A percentile compares a stretch with the other conserved stretches of the same genome.
phyloP scores from a whole-genome alignment of 2,113 vertebrate species.

The Larimichthys crocea region DNA sequence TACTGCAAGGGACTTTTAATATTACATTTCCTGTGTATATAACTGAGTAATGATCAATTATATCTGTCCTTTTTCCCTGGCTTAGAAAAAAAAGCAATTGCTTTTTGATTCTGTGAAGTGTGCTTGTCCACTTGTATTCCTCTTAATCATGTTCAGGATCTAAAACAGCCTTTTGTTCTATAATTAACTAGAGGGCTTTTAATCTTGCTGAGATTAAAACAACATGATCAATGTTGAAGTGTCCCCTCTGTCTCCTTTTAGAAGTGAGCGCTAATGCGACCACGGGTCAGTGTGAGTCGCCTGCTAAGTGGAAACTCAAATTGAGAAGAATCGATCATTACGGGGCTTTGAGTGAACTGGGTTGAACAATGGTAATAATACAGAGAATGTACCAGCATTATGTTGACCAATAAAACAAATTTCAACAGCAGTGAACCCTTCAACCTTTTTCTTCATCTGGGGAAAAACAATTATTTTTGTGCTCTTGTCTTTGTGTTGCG shows the following conservation, averaged over 20 bases:
- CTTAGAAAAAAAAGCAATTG: not conserved
- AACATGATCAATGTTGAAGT: constrained; percentile 65
- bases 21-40: not conserved
- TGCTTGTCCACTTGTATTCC: constrained; percentile 33
- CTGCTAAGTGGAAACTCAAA: constrained; percentile 48
- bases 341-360: not conserved
- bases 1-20: no score
- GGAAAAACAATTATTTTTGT: not conserved
- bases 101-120: constrained; percentile 17
- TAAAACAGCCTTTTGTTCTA: constrained; percentile 65
- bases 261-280: constrained; percentile 49
- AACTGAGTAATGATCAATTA: not conserved
- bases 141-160: constrained; percentile 63
- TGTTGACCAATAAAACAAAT: not conserved
- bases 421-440: not conserved
- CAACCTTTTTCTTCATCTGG: not conserved
- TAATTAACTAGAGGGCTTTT: constrained; percentile 76
- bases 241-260: constrained; percentile 50
- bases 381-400: not conserved
- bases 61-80: not conserved
- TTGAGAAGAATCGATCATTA: constrained; percentile 53
- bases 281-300: constrained; percentile 24
- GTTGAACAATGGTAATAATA: constrained; percentile 18
- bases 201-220: constrained; percentile 73
- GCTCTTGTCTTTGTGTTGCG: not conserved